These are phyloP conservation scores for Drosophila cyrtoloma DNA, from an alignment of 2,888 invertebrate genomes.

Conservation along the genomic window DNA sequence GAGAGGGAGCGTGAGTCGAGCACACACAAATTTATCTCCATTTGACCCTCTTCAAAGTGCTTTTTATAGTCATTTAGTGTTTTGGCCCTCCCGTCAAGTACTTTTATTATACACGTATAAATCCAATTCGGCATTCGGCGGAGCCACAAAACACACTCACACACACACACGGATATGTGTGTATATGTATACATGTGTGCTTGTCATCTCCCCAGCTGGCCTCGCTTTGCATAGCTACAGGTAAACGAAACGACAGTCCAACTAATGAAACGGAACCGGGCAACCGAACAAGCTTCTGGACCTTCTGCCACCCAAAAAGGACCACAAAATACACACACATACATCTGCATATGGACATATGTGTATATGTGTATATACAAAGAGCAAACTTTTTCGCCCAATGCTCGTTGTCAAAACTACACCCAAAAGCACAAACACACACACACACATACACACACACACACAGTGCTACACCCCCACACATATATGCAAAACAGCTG, in stretches of 20 bases:
- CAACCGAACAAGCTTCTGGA: conserved; percentile 60
- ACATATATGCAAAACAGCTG: conserved; percentile 69
- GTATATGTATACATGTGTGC: conserved; percentile 15
- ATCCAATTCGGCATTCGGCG: conserved; percentile 81
- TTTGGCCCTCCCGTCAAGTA: conserved; percentile 82
- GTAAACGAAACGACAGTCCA: conserved; percentile 68
- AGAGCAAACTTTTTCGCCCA: conserved; percentile 58
- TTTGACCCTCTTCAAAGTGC: conserved; percentile 86
- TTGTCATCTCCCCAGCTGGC: not conserved
- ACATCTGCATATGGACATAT: conserved; percentile 4
- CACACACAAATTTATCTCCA: conserved; percentile 85
- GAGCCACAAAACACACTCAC: conserved; percentile 56
- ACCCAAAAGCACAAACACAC: conserved; percentile 62
- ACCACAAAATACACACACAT: conserved; percentile 49
- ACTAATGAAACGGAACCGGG: conserved; percentile 77
- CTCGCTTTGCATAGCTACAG: conserved; percentile 47
- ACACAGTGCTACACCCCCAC: conserved; percentile 14
- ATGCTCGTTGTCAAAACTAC: conserved; percentile 78
- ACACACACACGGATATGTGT: conserved; percentile 7
- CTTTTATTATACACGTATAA: conserved; percentile 83
- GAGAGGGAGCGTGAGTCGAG: conserved; percentile 20
- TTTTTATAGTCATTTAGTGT: conserved; percentile 84
- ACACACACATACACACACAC: conserved; percentile 4
- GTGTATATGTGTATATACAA: conserved; percentile 22
- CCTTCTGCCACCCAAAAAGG: conserved; percentile 69